phyloP scores from a whole-genome alignment of 2,113 vertebrate genomes.

The Eonycteris spelaea region DNA sequence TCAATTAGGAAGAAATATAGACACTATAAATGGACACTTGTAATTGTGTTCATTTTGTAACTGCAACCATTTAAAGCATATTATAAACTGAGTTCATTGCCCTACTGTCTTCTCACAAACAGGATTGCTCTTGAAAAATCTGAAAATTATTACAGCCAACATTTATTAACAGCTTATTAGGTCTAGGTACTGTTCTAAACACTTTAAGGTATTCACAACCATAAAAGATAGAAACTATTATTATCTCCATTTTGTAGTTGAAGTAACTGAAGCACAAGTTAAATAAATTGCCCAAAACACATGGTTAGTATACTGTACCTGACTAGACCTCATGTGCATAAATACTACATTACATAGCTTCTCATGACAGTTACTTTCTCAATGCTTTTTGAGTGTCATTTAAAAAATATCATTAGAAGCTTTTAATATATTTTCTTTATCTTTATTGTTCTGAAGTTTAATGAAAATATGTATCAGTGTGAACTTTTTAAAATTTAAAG shows the following conservation, averaged over 20 bases:
- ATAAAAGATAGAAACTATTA: not conserved
- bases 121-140: not conserved
- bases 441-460: not conserved
- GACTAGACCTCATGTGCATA: not conserved
- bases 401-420: not conserved
- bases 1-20: not conserved
- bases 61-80: not conserved
- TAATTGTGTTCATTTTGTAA: not conserved
- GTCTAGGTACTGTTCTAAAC: not conserved
- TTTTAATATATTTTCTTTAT: not conserved
- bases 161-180: not conserved
- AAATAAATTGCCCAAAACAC: not conserved
- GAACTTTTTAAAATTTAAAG: not conserved
- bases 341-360: not conserved
- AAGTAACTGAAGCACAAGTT: not conserved
- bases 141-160: not conserved
- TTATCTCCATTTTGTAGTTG: not conserved
- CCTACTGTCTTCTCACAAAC: not conserved
- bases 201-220: not conserved
- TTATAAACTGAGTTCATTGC: not conserved
- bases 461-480: not conserved
- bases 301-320: not conserved
- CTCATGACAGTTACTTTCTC: not conserved
- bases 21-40: not conserved
- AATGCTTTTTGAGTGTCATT: not conserved